These are phyloP conservation scores for Melanotaenia maccullochi DNA, from an alignment of 2,797 vertebrate genomes.

Conservation along the genomic window DNA sequence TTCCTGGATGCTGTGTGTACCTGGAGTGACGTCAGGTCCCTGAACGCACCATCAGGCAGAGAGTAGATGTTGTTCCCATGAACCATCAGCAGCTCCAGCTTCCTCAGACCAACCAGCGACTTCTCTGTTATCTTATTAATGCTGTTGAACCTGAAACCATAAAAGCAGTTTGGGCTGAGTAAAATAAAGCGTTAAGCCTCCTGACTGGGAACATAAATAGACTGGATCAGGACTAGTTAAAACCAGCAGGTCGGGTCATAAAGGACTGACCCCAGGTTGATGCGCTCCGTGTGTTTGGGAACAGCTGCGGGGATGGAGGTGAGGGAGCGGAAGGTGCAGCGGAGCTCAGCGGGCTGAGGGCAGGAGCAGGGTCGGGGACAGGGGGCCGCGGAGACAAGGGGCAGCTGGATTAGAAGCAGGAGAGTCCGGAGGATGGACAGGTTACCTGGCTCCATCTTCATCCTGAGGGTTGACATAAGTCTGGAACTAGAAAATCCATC, in stretches of 20 bases:
- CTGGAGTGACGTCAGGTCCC: constrained; percentile 89
- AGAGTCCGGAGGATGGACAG: constrained; percentile 77
- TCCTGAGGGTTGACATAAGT: neutral
- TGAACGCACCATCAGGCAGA: constrained; percentile 86
- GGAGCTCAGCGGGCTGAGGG: constrained; percentile 89
- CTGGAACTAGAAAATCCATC: neutral
- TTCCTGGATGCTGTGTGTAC: constrained; percentile 66
- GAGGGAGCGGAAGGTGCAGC: constrained; percentile 95
- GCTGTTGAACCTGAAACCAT: constrained; percentile 89
- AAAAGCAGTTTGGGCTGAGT: neutral
- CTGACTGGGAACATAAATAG: neutral
- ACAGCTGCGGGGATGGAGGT: constrained; percentile 82
- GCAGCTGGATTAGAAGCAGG: constrained; percentile 60
- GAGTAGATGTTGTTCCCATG: constrained; percentile 92
- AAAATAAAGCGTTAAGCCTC: neutral
- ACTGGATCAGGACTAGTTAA: neutral
- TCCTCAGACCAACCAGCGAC: constrained; percentile 86
- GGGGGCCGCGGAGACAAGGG: neutral
- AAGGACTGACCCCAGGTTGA: constrained; percentile 90
- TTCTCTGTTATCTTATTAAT: constrained; percentile 85
- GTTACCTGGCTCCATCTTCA: constrained; percentile 48
- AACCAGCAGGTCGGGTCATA: neutral
- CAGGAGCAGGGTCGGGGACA: constrained; percentile 92
- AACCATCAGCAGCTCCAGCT: constrained; percentile 91
- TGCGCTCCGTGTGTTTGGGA: constrained; percentile 85